phyloP scores from a whole-genome alignment of 1,140 invertebrate genomes.

The Platyscapa corneri region DNA sequence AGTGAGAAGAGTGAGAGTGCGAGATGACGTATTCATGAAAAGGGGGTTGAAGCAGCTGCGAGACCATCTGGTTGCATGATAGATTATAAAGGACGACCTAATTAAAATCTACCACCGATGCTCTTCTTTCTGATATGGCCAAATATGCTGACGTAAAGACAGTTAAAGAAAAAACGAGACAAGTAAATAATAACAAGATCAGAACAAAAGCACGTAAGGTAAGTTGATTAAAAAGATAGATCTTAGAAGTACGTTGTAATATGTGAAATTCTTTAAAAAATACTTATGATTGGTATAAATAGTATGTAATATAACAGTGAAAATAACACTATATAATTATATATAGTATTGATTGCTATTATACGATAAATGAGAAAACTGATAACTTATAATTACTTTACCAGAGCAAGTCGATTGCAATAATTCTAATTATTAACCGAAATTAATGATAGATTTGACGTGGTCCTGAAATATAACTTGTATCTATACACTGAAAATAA shows the following conservation, averaged over 20 bases:
- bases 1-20: constrained; percentile 24
- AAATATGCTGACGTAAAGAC: not conserved
- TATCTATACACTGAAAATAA: too few species aligned
- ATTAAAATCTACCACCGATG: constrained; percentile 60
- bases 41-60: constrained; percentile 57
- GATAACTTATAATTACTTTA: too few species aligned
- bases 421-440: too few species aligned
- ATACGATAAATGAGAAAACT: too few species aligned
- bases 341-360: too few species aligned
- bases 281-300: too few species aligned
- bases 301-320: too few species aligned
- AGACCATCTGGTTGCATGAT: constrained; percentile 58
- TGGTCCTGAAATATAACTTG: too few species aligned
- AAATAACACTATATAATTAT: too few species aligned
- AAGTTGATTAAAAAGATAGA: not conserved
- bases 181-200: not conserved
- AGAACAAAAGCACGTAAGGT: not conserved
- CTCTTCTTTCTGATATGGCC: not conserved
- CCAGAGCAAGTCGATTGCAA: too few species aligned
- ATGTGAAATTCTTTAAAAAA: not conserved
- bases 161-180: not conserved
- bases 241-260: not conserved
- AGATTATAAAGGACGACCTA: constrained; percentile 67
- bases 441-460: too few species aligned
- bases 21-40: constrained; percentile 51